Conservation (phyloP, 2,888 invertebrate species). For the Heliconius charithonia region DNA sequence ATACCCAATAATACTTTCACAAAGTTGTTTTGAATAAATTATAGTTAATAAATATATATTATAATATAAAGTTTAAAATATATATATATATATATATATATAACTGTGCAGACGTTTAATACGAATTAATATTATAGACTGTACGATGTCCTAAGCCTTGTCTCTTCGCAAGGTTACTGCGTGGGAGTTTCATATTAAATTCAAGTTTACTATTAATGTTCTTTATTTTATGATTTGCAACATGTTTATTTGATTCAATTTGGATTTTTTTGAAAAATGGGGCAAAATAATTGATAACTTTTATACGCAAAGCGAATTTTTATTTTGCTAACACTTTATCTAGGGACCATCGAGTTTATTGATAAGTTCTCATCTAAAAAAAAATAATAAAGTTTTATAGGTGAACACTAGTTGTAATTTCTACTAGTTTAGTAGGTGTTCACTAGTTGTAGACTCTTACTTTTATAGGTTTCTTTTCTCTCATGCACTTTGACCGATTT, state of each 20-base stretch:
- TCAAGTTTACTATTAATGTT: neutral
- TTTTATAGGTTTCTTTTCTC: neutral
- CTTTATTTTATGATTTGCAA: neutral
- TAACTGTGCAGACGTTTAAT: neutral
- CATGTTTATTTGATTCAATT: neutral
- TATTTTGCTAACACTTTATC: neutral
- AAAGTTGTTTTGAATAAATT: too few relatives aligned
- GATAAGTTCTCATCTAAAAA: neutral
- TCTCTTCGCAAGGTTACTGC: neutral
- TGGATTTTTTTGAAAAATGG: too few relatives aligned
- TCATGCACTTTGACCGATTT: neutral
- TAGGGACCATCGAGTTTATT: neutral
- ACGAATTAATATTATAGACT: neutral
- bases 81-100: neutral
- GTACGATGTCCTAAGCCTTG: constrained; percentile 3
- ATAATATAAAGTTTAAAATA: neutral
- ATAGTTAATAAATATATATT: neutral
- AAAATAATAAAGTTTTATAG: neutral
- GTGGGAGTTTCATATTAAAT: constrained; percentile 2
- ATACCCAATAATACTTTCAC: too few relatives aligned
- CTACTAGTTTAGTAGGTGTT: too few relatives aligned
- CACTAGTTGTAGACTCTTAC: too few relatives aligned
- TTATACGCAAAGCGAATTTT: neutral
- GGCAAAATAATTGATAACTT: neutral
- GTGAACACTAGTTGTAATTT: neutral